Percentiles rank a stretch among this genome's conserved stretches.
Evolutionary conservation across 2,797 vertebrate species (phyloP).

Genomic region (Myotis pilosus): DNA sequence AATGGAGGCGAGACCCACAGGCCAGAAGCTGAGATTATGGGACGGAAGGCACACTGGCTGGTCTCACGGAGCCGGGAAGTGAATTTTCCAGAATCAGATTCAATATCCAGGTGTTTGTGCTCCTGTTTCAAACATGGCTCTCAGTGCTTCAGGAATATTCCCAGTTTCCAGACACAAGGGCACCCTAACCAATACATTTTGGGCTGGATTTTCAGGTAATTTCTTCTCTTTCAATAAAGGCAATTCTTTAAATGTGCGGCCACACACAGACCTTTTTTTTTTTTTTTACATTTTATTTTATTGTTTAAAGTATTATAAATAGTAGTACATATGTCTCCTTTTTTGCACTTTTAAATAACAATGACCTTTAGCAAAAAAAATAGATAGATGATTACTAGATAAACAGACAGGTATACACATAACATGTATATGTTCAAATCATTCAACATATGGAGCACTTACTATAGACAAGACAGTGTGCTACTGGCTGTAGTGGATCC

Average conservation of each 20-base stretch:
- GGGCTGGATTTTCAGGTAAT: neutral
- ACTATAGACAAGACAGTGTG: neutral
- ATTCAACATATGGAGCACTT: neutral
- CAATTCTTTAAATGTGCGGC: neutral
- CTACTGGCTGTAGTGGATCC: neutral
- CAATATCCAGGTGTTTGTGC: neutral
- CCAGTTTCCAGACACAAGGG: neutral
- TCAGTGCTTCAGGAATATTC: no score
- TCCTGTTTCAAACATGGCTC: no score
- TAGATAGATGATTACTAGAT: neutral
- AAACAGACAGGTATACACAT: neutral
- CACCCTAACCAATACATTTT: accelerated
- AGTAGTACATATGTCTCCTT: no score
- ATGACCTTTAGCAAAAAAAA: slow-evolving; percentile 17
- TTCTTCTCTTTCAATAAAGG: neutral
- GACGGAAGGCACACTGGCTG: accelerated
- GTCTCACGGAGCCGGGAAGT: accelerated
- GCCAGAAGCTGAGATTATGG: accelerated
- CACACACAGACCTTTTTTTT: no score
- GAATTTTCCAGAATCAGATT: neutral
- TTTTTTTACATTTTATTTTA: neutral
- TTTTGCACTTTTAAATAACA: neutral
- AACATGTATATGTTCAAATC: neutral
- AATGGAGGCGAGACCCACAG: accelerated
- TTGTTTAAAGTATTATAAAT: no score